A percentile compares a stretch with the other conserved stretches of the same genome.
Conservation (phyloP, 2,888 invertebrate species). For the Eulithis testata region DNA sequence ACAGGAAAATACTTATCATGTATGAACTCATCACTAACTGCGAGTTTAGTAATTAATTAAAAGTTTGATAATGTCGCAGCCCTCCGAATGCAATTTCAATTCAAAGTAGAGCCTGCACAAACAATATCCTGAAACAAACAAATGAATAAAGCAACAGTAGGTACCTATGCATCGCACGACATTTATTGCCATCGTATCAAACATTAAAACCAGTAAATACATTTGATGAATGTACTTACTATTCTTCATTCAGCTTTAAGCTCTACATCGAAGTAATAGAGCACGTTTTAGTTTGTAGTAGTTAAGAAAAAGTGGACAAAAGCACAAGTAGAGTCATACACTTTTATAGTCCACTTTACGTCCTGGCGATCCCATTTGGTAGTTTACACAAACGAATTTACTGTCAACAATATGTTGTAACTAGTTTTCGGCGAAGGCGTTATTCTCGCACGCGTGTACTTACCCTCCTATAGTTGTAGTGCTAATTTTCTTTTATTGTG, state of each 20-base stretch:
- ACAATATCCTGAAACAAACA: neutral
- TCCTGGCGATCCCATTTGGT: slow-evolving; percentile 32
- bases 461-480: slow-evolving; percentile 28
- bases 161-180: slow-evolving; percentile 2
- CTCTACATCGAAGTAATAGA: slow-evolving; percentile 19
- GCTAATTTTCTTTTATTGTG: slow-evolving; percentile 39
- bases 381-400: slow-evolving; percentile 38
- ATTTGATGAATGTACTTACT: slow-evolving; percentile 17
- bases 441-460: slow-evolving; percentile 20
- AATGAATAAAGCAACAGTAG: neutral
- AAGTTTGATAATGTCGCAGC: too few species aligned
- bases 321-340: slow-evolving; percentile 28
- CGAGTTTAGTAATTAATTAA: too few species aligned
- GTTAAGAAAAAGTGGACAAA: slow-evolving; percentile 22
- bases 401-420: slow-evolving; percentile 29
- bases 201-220: slow-evolving; percentile 13
- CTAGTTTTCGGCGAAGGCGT: slow-evolving; percentile 20
- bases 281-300: slow-evolving; percentile 15
- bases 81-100: too few species aligned
- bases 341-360: slow-evolving; percentile 35
- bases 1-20: too few species aligned
- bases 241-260: slow-evolving; percentile 7
- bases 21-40: too few species aligned
- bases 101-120: neutral
- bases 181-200: slow-evolving; percentile 16